These are phyloP conservation scores for Diuraphis noxia DNA, from an alignment of 1,140 invertebrate genomes.

Conservation along the genomic window DNA sequence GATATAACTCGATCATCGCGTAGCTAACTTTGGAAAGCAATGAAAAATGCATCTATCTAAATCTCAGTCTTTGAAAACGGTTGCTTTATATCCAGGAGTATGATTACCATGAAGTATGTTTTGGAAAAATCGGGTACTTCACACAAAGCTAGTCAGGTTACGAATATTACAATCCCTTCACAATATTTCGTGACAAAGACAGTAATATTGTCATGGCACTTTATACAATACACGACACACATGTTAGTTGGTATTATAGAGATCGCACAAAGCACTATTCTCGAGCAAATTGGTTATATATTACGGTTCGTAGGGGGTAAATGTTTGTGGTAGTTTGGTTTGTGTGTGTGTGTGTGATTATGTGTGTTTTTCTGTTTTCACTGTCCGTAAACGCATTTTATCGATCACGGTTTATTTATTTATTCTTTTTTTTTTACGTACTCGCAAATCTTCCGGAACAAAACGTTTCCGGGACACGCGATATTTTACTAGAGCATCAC, in stretches of 20 bases:
- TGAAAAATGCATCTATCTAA: too few relatives aligned
- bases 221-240: not conserved
- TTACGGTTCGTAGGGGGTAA: not conserved
- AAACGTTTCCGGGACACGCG: not conserved
- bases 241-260: not conserved
- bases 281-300: not conserved
- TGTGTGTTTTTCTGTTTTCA: not conserved
- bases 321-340: not conserved
- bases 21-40: too few relatives aligned
- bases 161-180: not conserved
- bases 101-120: too few relatives aligned
- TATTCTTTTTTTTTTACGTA: not conserved
- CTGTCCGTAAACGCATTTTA: not conserved
- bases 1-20: too few relatives aligned
- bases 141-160: not conserved
- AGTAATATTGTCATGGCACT: not conserved
- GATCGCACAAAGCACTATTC: not conserved
- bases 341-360: not conserved
- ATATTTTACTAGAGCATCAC: conserved; percentile 10
- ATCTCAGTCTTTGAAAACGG: too few relatives aligned
- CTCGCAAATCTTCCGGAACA: conserved; percentile 11
- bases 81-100: too few relatives aligned
- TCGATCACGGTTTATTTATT: not conserved
- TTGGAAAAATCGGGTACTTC: not conserved
- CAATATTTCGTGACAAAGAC: not conserved